Percentiles rank a stretch among this genome's conserved stretches.
Evolutionary conservation across 2,113 vertebrate genomes (phyloP).

Genomic region (Psammodynastes pulverulentus): DNA sequence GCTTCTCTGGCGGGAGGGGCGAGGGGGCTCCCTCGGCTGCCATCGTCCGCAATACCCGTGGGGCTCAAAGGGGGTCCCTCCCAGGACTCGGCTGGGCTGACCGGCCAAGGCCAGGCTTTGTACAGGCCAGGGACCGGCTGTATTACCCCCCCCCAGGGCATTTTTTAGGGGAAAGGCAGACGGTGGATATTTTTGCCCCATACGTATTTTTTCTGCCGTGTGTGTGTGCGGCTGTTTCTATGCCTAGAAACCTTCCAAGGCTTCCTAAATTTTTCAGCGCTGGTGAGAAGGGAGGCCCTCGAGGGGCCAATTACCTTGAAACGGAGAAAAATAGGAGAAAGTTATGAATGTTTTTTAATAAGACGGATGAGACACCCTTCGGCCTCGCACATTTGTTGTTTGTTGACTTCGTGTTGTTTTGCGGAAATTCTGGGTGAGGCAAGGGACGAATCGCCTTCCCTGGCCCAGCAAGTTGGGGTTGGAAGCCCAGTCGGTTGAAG

Average conservation of each 20-base stretch:
- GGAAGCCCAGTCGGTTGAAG: too few species aligned
- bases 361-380: accelerated
- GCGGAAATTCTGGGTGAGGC: too few species aligned
- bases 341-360: too few species aligned
- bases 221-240: too few species aligned
- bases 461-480: too few species aligned
- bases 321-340: too few species aligned
- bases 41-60: neutral
- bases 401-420: neutral
- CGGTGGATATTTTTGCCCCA: neutral
- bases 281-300: neutral
- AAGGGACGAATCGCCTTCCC: neutral
- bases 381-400: neutral
- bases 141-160: neutral
- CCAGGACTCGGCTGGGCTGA: too few species aligned
- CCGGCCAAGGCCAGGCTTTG: neutral
- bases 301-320: neutral
- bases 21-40: neutral
- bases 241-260: neutral
- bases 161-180: neutral
- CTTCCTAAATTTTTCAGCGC: neutral
- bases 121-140: too few species aligned
- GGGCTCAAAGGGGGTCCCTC: neutral
- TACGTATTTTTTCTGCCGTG: neutral
- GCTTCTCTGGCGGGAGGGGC: too few species aligned